A percentile compares a stretch with the other conserved stretches of the same genome.
phyloP scores from a whole-genome alignment of 2,888 invertebrate genomes.

The Athalia circularis region DNA sequence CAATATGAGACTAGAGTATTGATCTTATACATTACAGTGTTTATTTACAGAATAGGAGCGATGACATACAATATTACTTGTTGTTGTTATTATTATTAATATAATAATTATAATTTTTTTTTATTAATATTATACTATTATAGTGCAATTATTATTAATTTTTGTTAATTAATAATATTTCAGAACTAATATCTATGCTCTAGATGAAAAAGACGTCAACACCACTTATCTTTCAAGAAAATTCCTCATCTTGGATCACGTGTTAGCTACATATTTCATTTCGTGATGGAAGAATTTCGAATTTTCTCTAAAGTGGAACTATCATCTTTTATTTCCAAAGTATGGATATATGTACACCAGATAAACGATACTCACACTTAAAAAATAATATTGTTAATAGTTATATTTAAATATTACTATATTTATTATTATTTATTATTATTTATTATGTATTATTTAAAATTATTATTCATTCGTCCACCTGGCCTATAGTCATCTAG shows the following conservation, averaged over 20 bases:
- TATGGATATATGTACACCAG: slow-evolving; percentile 40
- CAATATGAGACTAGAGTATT: too few species aligned
- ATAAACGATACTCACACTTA: slow-evolving; percentile 66
- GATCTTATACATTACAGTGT: slow-evolving; percentile 70
- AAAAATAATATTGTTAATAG: slow-evolving; percentile 63
- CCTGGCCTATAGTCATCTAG: slow-evolving; percentile 59
- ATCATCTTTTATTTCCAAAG: slow-evolving; percentile 36
- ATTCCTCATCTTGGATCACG: neutral
- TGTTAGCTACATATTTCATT: neutral
- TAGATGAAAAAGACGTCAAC: slow-evolving; percentile 35
- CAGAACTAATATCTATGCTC: slow-evolving; percentile 42
- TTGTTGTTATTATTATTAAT: slow-evolving; percentile 19
- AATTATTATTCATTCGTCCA: slow-evolving; percentile 65
- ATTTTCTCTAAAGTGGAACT: slow-evolving; percentile 19
- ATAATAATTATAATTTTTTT: slow-evolving; percentile 2
- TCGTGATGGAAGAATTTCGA: slow-evolving; percentile 7
- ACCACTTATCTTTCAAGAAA: slow-evolving; percentile 18
- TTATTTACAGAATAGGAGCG: slow-evolving; percentile 74
- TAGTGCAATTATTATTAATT: slow-evolving; percentile 71
- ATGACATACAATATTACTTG: slow-evolving; percentile 70
- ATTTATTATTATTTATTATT: slow-evolving; percentile 59
- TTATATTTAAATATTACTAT: slow-evolving; percentile 57
- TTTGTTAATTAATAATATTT: slow-evolving; percentile 61
- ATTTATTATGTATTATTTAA: slow-evolving; percentile 54
- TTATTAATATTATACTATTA: slow-evolving; percentile 67